Base-by-base conservation (phyloP, 2,113 vertebrate genomes). In the Gasterosteus nipponicus region DNA sequence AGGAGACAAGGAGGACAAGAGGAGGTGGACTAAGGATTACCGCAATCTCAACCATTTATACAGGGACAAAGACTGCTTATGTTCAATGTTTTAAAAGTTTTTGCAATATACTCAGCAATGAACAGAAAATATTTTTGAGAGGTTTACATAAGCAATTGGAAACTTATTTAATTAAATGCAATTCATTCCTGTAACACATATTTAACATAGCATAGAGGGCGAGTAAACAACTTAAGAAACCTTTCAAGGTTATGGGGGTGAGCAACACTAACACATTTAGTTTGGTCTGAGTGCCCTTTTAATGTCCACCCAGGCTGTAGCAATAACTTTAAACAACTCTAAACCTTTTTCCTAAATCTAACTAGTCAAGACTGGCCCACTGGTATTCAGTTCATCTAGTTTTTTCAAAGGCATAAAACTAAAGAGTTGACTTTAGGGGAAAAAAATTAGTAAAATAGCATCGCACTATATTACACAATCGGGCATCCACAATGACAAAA, bases 1-100 rank as follows among this genome's bases (percentile, higher is more conserved):
- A n/a, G 51, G 78, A 89, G 59, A 91, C 38, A 86, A 63, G 38
- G 26, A 51, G 39, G 70, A 74, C 53, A 46, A 72, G 77, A 83
- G 44, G 56, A 75, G 2, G 29, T 42, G 33, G 39, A 75, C 53
- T 63, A 7, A 51, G 18, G 26, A 49, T 78, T 22, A 57, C 33
- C 7, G 10, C 10, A 18, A 1, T 56, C 18, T 16, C 26, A 22
- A 22, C 53, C 7, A 51, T 29, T 29, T 31, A 39, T 47, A 53
- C 35, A 38, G 5, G 35, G 35, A 39, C 10, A 54, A 6, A 12
- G 7, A 39, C 12, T 16, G 33, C 19, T 16, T 35, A 6, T 16
- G 26, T 19, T 65, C 1, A 33, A 19, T 15, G 22, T 53, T 11
- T 33, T 12, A 29, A 7, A 46, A 2, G 10, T 65, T 16, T 68